Evolutionary conservation across 2,888 invertebrate genomes (phyloP), one percentile per base, ranked within the genome.

Genomic region (Lysandra bellargus): DNA sequence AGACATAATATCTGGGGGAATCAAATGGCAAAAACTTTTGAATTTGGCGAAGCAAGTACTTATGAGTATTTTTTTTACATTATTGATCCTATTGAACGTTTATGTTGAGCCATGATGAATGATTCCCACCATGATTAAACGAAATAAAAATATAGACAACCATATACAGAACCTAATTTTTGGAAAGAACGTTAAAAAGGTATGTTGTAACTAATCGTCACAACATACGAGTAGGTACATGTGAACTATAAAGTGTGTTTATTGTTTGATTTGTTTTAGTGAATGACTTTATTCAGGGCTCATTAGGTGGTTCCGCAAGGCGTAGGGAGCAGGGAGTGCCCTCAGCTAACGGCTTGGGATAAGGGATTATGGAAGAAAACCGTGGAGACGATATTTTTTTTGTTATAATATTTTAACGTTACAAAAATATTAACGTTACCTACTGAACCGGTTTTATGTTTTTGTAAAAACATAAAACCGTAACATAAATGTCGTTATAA

Each of bases 291-390:
- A 80, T 82, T 81, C 81, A 69, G 74, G 81, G 79, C 81, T 82
- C 82, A 81, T 83, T 82, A 82, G 60, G 80, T 33, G 57, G 76
- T 79, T 74, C 74, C 74, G 79, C 78, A 75, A 73, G 80, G 78
- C 49, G 79, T 80, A 79, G 81, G 80, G 64, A 77, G 77, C 40
- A 80, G 82, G 83, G 83, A 78, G 79, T 79, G 80, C 79, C 82
- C 81, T 81, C 83, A 82, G 85, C 61, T 85, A 87, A 87, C 87
- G 87, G 86, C 83, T 86, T 89, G 88, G 82, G 80, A 83, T 83
- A 88, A 88, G 87, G 88, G 88, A 89, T 90, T 88, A 87, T 84
- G 80, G 83, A 83, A 84, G 82, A 57, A 73, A 86, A 79, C 81
- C 82, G 53, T 87, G 74, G 87, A 88, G 84, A 53, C n/a, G 79